phyloP scores from a whole-genome alignment of 2,888 invertebrate species.

The Drosophila kanekoi region DNA sequence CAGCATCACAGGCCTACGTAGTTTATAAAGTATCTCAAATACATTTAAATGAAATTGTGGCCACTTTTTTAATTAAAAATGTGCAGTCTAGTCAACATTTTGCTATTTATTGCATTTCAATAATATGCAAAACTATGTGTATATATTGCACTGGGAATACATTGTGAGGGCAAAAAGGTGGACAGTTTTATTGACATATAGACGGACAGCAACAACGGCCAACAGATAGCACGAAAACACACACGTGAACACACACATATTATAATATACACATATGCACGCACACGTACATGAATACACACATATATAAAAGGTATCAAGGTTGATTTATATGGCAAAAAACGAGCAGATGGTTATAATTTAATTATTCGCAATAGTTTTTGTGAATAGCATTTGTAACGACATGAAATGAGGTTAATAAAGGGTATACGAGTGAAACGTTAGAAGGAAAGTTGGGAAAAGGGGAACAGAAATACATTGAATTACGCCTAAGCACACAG shows the following conservation, averaged over 20 bases:
- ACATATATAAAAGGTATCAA: slow-evolving; percentile 23
- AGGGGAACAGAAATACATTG: slow-evolving; percentile 23
- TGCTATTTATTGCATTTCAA: slow-evolving; percentile 12
- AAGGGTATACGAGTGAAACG: neutral
- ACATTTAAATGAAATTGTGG: slow-evolving; percentile 4
- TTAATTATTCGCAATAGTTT: slow-evolving; percentile 20
- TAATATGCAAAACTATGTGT: neutral
- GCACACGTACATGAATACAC: slow-evolving; percentile 18
- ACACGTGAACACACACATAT: slow-evolving; percentile 21
- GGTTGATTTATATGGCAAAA: slow-evolving; percentile 44
- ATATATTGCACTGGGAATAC: slow-evolving; percentile 1
- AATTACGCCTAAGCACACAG: slow-evolving; percentile 27
- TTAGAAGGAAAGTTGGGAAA: slow-evolving; percentile 20
- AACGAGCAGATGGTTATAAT: slow-evolving; percentile 22
- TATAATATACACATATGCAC: slow-evolving; percentile 7
- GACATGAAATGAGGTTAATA: slow-evolving; percentile 21
- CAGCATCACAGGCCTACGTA: neutral
- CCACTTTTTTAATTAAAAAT: slow-evolving; percentile 19
- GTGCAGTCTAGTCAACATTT: slow-evolving; percentile 6
- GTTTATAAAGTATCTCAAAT: neutral
- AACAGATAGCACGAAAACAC: slow-evolving; percentile 43
- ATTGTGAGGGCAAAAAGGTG: slow-evolving; percentile 23
- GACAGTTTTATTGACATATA: slow-evolving; percentile 44
- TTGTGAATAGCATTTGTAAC: slow-evolving; percentile 12
- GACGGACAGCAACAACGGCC: slow-evolving; percentile 41